phyloP scores from a whole-genome alignment of 2,113 vertebrate genomes.

The Oncorhynchus clarkii region DNA sequence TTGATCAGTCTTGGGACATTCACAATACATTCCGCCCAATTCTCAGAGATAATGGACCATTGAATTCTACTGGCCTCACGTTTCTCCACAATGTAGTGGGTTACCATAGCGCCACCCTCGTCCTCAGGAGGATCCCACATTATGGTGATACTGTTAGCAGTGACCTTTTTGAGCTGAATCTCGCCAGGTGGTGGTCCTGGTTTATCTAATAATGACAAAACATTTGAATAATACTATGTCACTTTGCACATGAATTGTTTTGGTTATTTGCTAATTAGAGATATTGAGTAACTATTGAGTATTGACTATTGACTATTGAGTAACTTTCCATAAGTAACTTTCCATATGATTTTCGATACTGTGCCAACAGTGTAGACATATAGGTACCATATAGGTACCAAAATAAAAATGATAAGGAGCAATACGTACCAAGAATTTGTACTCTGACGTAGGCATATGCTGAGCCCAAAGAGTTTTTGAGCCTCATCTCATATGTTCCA shows the following conservation, averaged over 20 bases:
- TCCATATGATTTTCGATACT: no score
- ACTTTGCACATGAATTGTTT: not conserved
- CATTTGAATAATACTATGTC: not conserved
- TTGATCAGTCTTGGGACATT: slow-evolving; percentile 92
- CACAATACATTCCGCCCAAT: slow-evolving; percentile 84
- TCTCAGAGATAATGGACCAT: slow-evolving; percentile 95
- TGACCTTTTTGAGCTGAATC: slow-evolving; percentile 93
- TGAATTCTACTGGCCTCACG: slow-evolving; percentile 92
- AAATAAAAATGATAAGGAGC: not conserved
- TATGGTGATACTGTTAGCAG: slow-evolving; percentile 89
- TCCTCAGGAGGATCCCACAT: slow-evolving; percentile 90
- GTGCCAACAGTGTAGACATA: not conserved
- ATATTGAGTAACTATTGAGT: not conserved
- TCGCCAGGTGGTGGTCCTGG: slow-evolving; percentile 90
- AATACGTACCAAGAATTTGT: slow-evolving; percentile 89
- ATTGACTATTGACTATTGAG: no score
- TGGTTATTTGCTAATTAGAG: not conserved
- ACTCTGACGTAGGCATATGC: slow-evolving; percentile 83
- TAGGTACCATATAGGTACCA: not conserved
- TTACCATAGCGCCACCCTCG: slow-evolving; percentile 91
- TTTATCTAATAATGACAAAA: slow-evolving; percentile 82
- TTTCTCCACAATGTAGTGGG: slow-evolving; percentile 96
- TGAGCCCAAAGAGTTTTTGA: slow-evolving; percentile 95
- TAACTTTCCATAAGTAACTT: not conserved
- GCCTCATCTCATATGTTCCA: slow-evolving; percentile 89